Percentiles rank a stretch among this genome's conserved stretches.
Conservation (phyloP, 1,140 invertebrate genomes). For the Homalodisca vitripennis region DNA sequence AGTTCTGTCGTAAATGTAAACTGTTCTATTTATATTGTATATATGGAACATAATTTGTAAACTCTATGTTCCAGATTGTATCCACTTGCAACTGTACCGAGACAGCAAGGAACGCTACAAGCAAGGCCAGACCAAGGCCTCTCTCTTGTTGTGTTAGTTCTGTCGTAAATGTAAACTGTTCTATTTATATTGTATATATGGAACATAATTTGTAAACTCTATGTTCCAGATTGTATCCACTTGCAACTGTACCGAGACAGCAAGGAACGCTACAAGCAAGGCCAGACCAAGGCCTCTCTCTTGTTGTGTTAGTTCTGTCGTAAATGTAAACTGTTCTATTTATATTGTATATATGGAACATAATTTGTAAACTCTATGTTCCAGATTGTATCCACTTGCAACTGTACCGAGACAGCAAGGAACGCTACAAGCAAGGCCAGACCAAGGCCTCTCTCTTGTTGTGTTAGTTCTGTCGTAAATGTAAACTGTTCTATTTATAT, state of each 20-base stretch:
- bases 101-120: constrained; percentile 86
- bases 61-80: constrained; percentile 79
- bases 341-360: no score
- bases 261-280: constrained; percentile 83
- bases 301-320: constrained; percentile 83
- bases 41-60: no score
- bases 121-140: constrained; percentile 83
- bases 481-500: no score
- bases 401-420: constrained; percentile 84
- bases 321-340: no score
- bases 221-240: constrained; percentile 83
- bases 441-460: constrained; percentile 83
- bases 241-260: constrained; percentile 85
- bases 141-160: constrained; percentile 80
- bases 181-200: no score
- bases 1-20: no score
- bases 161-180: no score
- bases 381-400: constrained; percentile 88
- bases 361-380: no score
- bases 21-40: no score
- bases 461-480: constrained; percentile 82
- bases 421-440: constrained; percentile 81
- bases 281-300: constrained; percentile 81
- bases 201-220: no score
- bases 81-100: constrained; percentile 84